Evolutionary conservation across 53 echinoderm and acorn worm species (phyloP), one percentile per base, ranked within the genome.

Genomic region (Echinarachnius parma): DNA sequence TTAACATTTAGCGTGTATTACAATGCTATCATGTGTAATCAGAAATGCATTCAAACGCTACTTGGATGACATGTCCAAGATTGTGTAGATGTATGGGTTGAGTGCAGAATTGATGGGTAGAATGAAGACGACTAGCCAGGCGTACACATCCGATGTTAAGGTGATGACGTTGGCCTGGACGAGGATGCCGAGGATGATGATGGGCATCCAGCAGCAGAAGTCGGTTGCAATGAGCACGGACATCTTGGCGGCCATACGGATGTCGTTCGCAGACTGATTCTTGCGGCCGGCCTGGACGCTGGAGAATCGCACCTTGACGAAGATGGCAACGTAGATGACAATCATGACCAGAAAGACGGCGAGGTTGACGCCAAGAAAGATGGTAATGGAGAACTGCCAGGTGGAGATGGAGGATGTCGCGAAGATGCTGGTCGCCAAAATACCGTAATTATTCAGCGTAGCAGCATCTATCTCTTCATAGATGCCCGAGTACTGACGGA

Each of bases 331-430:
- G 56, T 84, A 84, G 7, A 60, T 69, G 20, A 62, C 9, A 10
- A 84, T 27, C 19, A 60, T 79, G 21, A 79, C 56, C 46, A n/a
- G 21, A 46, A 84, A 84, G 48, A 69, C 78, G 34, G 79, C 60
- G 29, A 84, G 59, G 72, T 84, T 84, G 30, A 84, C 34, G 62
- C 78, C 84, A 11, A 84, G 84, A 34, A 84, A 84, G 25, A 84
- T 37, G 16, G 72, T 79, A 26, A 62, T 76, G 62, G 84, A 84
- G 47, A 56, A 84, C 52, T 77, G 67, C 83, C 83, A 83, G 3
- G 83, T 77, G 9, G 83, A 76, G 9, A 53, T 34, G 9, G 69
- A 69, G 11, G 69, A 69, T 1, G 4, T 33, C 11, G 69, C 69
- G 53, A 69, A 4, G 1, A 69, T 21, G 22, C 34, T 66, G 2